Evolutionary conservation across 2,113 vertebrate species (phyloP).

Genomic region (Progne subis): DNA sequence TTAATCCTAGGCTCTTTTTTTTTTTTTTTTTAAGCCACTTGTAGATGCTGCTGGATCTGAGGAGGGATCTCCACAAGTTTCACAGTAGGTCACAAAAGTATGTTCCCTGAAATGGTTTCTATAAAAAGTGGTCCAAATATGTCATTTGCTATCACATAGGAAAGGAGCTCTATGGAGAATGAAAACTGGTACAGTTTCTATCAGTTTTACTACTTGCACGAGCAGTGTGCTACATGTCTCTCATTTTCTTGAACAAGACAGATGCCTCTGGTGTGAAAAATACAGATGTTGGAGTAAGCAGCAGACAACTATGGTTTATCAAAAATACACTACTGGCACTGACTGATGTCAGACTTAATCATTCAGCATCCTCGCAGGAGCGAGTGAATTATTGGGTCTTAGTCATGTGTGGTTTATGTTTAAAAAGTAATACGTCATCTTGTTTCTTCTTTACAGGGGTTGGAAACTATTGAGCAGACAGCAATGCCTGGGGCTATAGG

Average conservation of each 20-base stretch:
- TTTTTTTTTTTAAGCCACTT: not conserved
- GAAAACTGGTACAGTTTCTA: constrained; percentile 53
- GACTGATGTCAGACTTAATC: constrained; percentile 68
- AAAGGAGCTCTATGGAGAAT: constrained; percentile 32
- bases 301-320: constrained; percentile 73
- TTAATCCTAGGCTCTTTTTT: not conserved
- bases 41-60: not conserved
- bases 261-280: constrained; percentile 67
- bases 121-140: constrained; percentile 57
- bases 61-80: constrained; percentile 13
- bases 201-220: constrained; percentile 58
- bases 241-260: constrained; percentile 67
- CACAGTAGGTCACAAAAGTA: constrained; percentile 12
- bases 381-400: constrained; percentile 61
- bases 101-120: constrained; percentile 21
- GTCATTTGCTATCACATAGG: constrained; percentile 37
- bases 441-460: constrained; percentile 61
- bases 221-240: constrained; percentile 49
- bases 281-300: constrained; percentile 65
- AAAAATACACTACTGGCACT: constrained; percentile 68
- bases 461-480: constrained; percentile 68
- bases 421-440: constrained; percentile 72
- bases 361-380: constrained; percentile 58
- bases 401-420: constrained; percentile 71
- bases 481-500: constrained; percentile 45